These are phyloP conservation scores for Branchinecta sandiegonensis DNA, from an alignment of 2,888 invertebrate genomes.

Conservation along the genomic window DNA sequence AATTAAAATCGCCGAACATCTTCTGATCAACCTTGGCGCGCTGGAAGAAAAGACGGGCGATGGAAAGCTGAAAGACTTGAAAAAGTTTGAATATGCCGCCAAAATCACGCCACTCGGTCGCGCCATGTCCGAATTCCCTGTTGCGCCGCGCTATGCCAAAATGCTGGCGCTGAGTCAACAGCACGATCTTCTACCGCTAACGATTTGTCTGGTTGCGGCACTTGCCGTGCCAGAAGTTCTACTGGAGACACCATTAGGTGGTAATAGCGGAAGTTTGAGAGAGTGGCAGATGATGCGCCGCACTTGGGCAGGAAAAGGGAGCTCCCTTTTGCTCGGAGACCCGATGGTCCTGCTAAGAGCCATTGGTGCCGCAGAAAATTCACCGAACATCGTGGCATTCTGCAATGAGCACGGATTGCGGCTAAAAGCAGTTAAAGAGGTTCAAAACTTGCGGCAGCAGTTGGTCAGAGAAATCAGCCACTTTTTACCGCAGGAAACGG, in stretches of 20 bases:
- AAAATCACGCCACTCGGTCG: conserved; percentile 67
- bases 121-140: conserved; percentile 75
- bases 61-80: conserved; percentile 25
- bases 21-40: conserved; percentile 65
- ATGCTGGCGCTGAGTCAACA: conserved; percentile 87
- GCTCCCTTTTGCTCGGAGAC: conserved; percentile 67
- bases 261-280: conserved; percentile 19
- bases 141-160: conserved; percentile 84
- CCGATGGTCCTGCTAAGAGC: conserved; percentile 72
- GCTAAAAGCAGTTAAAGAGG: conserved; percentile 76
- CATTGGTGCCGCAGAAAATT: conserved; percentile 72
- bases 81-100: conserved; percentile 30
- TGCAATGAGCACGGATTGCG: conserved; percentile 67
- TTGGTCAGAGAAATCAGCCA: conserved; percentile 73
- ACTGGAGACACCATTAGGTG: conserved; percentile 29
- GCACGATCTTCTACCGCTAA: conserved; percentile 65
- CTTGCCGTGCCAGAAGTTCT: conserved; percentile 85
- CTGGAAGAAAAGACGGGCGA: conserved; percentile 40
- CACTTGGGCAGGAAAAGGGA: conserved; percentile 57
- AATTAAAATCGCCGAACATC: conserved; percentile 56
- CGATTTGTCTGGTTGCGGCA: conserved; percentile 76
- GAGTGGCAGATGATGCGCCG: conserved; percentile 43
- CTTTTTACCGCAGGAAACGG: conserved; percentile 47
- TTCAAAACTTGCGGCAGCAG: conserved; percentile 76
- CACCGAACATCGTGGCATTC: conserved; percentile 51